Evolutionary conservation across 1,140 invertebrate genomes (phyloP).

Genomic region (Rhizoglyphus robini): DNA sequence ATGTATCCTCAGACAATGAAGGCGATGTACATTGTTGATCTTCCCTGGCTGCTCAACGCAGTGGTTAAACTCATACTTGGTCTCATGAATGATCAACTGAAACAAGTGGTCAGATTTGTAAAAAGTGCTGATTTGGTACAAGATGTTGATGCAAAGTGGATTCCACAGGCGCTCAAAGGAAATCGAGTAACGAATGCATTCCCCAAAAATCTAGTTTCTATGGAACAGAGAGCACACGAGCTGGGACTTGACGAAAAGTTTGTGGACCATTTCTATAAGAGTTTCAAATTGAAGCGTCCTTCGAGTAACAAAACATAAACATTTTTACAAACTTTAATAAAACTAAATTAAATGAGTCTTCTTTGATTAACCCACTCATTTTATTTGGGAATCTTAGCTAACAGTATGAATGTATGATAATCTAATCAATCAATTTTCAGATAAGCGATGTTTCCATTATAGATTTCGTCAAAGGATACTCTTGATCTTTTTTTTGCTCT

Average conservation of each 20-base stretch:
- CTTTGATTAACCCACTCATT: too few relatives aligned
- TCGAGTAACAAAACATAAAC: too few relatives aligned
- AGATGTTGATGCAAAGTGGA: not conserved
- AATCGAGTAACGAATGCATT: not conserved
- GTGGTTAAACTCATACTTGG: not conserved
- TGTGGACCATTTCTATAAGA: not conserved
- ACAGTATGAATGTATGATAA: too few relatives aligned
- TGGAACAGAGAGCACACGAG: not conserved
- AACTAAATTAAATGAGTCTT: too few relatives aligned
- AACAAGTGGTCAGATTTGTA: not conserved
- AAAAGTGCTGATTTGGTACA: not conserved
- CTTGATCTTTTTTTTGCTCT: too few relatives aligned
- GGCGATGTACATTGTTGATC: not conserved
- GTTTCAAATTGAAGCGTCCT: not conserved
- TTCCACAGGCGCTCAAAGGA: not conserved
- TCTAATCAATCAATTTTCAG: too few relatives aligned
- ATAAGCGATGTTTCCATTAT: too few relatives aligned
- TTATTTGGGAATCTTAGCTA: too few relatives aligned
- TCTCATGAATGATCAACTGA: not conserved
- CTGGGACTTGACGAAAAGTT: not conserved
- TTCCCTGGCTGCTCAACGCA: conserved; percentile 1
- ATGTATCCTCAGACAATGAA: not conserved
- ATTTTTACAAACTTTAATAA: too few relatives aligned
- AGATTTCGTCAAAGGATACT: too few relatives aligned
- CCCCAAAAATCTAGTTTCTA: not conserved